These are phyloP conservation scores for Cordylochernes scorpioides DNA, from an alignment of 2,888 invertebrate species.

Conservation along the genomic window DNA sequence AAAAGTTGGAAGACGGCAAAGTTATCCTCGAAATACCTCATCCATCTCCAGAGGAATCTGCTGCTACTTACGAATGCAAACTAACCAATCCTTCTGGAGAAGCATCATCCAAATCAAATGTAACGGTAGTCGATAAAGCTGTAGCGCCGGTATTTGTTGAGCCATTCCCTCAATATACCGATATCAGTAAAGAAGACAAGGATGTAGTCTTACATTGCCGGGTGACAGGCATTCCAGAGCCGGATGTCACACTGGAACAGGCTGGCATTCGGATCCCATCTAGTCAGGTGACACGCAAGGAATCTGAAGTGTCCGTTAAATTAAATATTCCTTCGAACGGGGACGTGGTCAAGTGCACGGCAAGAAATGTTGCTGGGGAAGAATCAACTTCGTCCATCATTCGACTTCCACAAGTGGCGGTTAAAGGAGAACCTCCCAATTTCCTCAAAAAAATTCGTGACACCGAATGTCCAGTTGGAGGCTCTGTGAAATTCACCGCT, in stretches of 20 bases:
- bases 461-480: conserved; percentile 55
- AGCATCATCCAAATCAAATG: conserved; percentile 38
- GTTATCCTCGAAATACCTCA: conserved; percentile 22
- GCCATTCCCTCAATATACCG: too few relatives aligned
- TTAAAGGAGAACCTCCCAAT: conserved; percentile 51
- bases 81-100: conserved; percentile 49
- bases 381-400: too few relatives aligned
- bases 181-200: too few relatives aligned
- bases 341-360: conserved; percentile 47
- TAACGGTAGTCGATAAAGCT: conserved; percentile 49
- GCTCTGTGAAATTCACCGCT: conserved; percentile 72
- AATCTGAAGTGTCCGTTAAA: conserved; percentile 16
- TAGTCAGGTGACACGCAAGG: conserved; percentile 27
- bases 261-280: conserved; percentile 40
- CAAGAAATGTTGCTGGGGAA: conserved; percentile 49
- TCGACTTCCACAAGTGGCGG: too few relatives aligned
- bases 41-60: conserved; percentile 16
- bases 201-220: conserved; percentile 46
- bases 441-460: conserved; percentile 73
- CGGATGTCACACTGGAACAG: conserved; percentile 62
- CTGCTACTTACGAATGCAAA: conserved; percentile 45
- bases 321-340: too few relatives aligned
- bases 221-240: conserved; percentile 50
- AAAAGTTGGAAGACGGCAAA: conserved; percentile 57
- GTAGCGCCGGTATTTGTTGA: too few relatives aligned